A percentile compares a stretch with the other conserved stretches of the same genome.
phyloP scores from a whole-genome alignment of 1,140 invertebrate species.

The Tachypleus tridentatus region DNA sequence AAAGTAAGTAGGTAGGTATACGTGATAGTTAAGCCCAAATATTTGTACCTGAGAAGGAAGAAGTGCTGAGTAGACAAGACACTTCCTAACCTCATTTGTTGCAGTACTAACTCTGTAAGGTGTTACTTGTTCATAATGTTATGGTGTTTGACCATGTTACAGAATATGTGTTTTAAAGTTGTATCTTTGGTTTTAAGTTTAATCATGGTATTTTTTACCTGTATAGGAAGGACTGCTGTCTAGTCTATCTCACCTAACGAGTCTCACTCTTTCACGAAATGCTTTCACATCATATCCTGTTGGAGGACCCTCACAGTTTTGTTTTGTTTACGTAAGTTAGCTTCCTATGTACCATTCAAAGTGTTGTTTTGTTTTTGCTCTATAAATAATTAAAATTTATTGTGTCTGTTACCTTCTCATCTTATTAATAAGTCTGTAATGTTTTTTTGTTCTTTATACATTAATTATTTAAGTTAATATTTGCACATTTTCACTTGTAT shows the following conservation, averaged over 20 bases:
- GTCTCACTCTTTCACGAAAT: slow-evolving; percentile 94
- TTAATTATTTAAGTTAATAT: too few relatives aligned
- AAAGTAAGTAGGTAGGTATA: background rate
- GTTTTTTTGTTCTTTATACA: too few relatives aligned
- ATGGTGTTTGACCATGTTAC: background rate
- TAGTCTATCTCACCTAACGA: slow-evolving; percentile 78
- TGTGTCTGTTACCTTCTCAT: too few relatives aligned
- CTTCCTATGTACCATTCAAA: too few relatives aligned
- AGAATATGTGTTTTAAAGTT: background rate
- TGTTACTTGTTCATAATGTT: too few relatives aligned
- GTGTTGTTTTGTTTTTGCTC: too few relatives aligned
- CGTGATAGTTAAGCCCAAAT: background rate
- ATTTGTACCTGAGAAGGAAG: background rate
- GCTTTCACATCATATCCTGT: slow-evolving; percentile 87
- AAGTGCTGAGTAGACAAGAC: background rate
- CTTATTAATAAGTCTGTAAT: too few relatives aligned
- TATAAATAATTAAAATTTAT: too few relatives aligned
- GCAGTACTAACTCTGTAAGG: too few relatives aligned
- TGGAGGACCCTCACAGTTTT: slow-evolving; percentile 95
- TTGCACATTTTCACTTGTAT: too few relatives aligned
- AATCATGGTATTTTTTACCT: background rate
- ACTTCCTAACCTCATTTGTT: too few relatives aligned
- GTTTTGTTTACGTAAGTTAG: slow-evolving; percentile 57
- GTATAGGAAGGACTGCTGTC: slow-evolving; percentile 74
- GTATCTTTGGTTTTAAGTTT: background rate